Percentiles rank a stretch among this genome's conserved stretches.
These are phyloP conservation scores for Drosophila rellima DNA, from an alignment of 2,888 invertebrate genomes.

Conservation along the genomic window DNA sequence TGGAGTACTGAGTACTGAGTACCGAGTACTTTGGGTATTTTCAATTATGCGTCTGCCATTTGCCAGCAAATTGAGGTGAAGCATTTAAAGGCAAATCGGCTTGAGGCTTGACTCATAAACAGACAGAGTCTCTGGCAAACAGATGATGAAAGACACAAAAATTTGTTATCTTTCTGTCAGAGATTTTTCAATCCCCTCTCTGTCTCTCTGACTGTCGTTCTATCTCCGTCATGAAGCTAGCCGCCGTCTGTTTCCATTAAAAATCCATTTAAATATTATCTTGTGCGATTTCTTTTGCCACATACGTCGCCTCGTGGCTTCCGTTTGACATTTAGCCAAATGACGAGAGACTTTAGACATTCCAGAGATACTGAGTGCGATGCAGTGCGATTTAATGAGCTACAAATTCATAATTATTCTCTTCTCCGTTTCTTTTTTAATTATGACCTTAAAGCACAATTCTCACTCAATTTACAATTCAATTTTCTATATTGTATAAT, in stretches of 20 bases:
- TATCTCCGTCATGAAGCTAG: slow-evolving; percentile 26
- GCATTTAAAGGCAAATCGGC: slow-evolving; percentile 66
- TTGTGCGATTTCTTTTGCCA: slow-evolving; percentile 49
- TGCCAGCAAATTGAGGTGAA: slow-evolving; percentile 69
- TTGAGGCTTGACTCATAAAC: slow-evolving; percentile 54
- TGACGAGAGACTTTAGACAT: slow-evolving; percentile 40
- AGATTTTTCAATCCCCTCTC: slow-evolving; percentile 39
- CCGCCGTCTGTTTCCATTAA: slow-evolving; percentile 69
- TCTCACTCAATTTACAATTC: slow-evolving; percentile 7
- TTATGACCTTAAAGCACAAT: slow-evolving; percentile 2
- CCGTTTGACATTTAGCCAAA: slow-evolving; percentile 74
- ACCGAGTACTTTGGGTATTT: slow-evolving; percentile 23
- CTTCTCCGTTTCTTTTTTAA: not conserved
- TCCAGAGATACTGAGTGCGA: slow-evolving; percentile 19
- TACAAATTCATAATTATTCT: slow-evolving; percentile 14
- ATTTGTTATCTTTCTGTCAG: slow-evolving; percentile 54
- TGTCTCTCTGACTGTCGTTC: not conserved
- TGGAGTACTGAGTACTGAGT: slow-evolving; percentile 23
- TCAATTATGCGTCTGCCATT: slow-evolving; percentile 53
- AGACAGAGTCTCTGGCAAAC: slow-evolving; percentile 20
- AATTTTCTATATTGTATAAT: slow-evolving; percentile 9
- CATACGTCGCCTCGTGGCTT: slow-evolving; percentile 37
- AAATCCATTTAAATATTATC: slow-evolving; percentile 77
- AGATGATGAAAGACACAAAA: slow-evolving; percentile 37
- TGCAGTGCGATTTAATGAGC: slow-evolving; percentile 41